These are phyloP conservation scores for Operophtera brumata DNA, from an alignment of 2,888 invertebrate genomes.

Conservation along the genomic window DNA sequence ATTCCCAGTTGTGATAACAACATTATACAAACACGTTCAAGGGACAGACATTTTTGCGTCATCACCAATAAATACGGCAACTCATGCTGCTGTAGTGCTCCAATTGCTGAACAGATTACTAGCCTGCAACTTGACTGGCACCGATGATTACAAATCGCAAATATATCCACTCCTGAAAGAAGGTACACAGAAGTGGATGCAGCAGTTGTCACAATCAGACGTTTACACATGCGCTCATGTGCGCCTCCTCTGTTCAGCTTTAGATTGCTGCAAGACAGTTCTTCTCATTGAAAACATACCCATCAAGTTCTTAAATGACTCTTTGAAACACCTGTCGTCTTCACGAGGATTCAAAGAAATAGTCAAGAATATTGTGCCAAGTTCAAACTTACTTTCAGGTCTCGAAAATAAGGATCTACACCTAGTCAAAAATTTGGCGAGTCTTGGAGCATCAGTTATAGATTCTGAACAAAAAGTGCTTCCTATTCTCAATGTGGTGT, in stretches of 20 bases:
- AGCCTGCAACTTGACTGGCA: constrained; percentile 41
- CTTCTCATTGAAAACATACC: constrained; percentile 52
- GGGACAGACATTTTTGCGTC: constrained; percentile 74
- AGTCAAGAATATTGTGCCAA: constrained; percentile 56
- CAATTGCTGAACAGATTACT: constrained; percentile 65
- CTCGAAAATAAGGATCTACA: constrained; percentile 58
- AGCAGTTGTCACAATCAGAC: constrained; percentile 61
- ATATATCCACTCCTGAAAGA: constrained; percentile 65
- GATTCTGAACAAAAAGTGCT: constrained; percentile 60
- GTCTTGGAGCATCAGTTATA: constrained; percentile 56
- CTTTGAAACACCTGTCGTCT: constrained; percentile 54
- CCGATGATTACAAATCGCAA: constrained; percentile 55
- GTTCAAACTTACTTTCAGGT: constrained; percentile 69
- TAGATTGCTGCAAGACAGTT: constrained; percentile 65
- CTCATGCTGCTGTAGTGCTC: constrained; percentile 80
- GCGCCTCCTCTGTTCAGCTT: constrained; percentile 57
- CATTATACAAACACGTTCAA: constrained; percentile 81
- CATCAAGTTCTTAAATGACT: constrained; percentile 54
- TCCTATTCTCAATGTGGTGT: constrained; percentile 58
- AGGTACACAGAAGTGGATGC: constrained; percentile 74
- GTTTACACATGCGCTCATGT: constrained; percentile 72
- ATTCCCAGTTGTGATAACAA: constrained; percentile 78
- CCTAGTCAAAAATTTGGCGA: constrained; percentile 60
- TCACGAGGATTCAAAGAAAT: constrained; percentile 71
- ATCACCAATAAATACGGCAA: constrained; percentile 75